Evolutionary conservation across 1,140 invertebrate genomes (phyloP), one percentile per base, ranked within the genome.

Genomic region (Lysiphlebus fabarum): DNA sequence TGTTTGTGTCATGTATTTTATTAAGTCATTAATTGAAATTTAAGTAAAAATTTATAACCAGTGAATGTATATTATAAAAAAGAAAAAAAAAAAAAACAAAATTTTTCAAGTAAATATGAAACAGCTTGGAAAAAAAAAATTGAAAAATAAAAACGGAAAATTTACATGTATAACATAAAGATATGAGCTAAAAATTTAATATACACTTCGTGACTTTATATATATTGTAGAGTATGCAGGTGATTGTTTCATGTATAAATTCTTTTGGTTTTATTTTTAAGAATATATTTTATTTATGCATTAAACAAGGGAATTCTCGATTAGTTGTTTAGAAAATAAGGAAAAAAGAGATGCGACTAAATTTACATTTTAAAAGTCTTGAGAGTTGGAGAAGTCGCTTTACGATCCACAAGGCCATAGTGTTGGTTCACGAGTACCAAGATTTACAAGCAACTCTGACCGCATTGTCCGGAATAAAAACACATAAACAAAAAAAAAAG

Each of bases 1-100:
- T 26, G 17, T 26, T 26, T 56, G 60, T 62, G 59, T 61, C 64
- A 58, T 69, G 70, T 74, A 26, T 26, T 74, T 71, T 73, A 72
- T 76, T 72, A 74, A 73, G 68, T 66, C 67, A 72, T 75, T 75
- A 76, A 70, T 62, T 62, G 56, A 53, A 58, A 1, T 49, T 62
- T 70, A 68, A 74, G 67, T 67, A 72, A 73, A 75, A 74, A 67
- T 63, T 68, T 68, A 67, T 26, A 70, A 66, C 64, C 47, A 60
- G 43, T 68, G 66, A 75, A 76, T 26, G n/a, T n/a, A n/a, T n/a
- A n/a, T n/a, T n/a, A n/a, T n/a, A n/a, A n/a, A n/a, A n/a, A n/a
- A n/a, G n/a, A n/a, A n/a, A 26, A 26, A 26, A 26, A 26, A 26
- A 17, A 26, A 26, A 26, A 26, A 26, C n/a, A n/a, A n/a, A n/a